Conservation (phyloP, 2,113 vertebrate species). For the Bettongia penicillata region DNA sequence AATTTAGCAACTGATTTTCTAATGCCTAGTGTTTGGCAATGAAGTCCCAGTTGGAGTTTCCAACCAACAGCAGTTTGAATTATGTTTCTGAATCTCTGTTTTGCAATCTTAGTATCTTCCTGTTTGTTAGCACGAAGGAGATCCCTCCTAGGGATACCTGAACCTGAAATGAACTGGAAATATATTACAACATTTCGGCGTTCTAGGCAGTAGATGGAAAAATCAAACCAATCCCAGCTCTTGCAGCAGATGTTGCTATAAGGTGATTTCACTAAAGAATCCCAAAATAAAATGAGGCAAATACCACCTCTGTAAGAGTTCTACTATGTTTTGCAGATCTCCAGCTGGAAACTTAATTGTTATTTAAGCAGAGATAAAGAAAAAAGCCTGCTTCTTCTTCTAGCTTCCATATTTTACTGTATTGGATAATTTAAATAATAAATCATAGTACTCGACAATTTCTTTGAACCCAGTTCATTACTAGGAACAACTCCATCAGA, state of each 20-base stretch:
- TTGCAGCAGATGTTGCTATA: constrained; percentile 84
- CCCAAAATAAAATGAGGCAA: constrained; percentile 82
- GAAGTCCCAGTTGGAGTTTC: constrained; percentile 74
- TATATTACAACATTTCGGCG: constrained; percentile 73
- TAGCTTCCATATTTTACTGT: constrained; percentile 63
- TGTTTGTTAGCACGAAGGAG: constrained; percentile 68
- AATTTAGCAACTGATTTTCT: constrained; percentile 77
- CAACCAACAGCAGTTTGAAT: constrained; percentile 74
- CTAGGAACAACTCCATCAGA: neutral
- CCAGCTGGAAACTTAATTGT: constrained; percentile 85
- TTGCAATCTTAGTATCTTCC: constrained; percentile 69
- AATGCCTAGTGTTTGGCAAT: constrained; percentile 69
- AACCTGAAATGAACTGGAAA: constrained; percentile 85
- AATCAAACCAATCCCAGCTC: constrained; percentile 75
- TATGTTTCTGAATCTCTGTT: constrained; percentile 70
- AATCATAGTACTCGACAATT: constrained; percentile 32
- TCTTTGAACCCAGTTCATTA: neutral
- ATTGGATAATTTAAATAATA: constrained; percentile 73
- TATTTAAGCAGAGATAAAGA: constrained; percentile 79
- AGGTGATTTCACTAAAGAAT: constrained; percentile 82
- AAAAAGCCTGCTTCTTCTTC: constrained; percentile 53
- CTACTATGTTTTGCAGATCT: constrained; percentile 75
- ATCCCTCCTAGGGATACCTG: constrained; percentile 84
- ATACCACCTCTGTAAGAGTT: constrained; percentile 77
- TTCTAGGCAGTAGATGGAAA: constrained; percentile 76